Conservation (phyloP, 1,140 invertebrate species). For the Acyrthosiphon pisum region DNA sequence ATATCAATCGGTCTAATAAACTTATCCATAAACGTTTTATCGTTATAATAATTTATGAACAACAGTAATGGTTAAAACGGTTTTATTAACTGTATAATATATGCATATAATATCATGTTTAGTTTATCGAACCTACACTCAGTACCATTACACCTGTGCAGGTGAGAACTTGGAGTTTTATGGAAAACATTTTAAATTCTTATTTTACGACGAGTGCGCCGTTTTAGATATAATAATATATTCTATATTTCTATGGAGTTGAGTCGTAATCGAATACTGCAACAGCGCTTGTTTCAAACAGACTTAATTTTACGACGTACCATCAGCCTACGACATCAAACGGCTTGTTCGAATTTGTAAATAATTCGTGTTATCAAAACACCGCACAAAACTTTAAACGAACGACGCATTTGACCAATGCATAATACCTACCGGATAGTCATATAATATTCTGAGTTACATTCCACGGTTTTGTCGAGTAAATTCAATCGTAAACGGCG, state of each 20-base stretch:
- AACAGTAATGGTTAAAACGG: neutral
- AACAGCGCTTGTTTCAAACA: neutral
- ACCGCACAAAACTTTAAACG: too few species aligned
- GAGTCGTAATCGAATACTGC: neutral
- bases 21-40: neutral
- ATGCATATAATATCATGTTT: neutral
- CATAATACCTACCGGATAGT: too few species aligned
- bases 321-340: neutral
- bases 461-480: neutral
- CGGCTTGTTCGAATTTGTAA: neutral
- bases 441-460: neutral
- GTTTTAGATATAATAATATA: neutral
- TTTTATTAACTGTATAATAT: neutral
- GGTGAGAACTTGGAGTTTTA: neutral
- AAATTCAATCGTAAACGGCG: neutral
- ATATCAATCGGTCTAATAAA: neutral
- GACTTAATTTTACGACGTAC: neutral
- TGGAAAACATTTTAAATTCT: neutral
- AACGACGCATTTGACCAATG: too few species aligned
- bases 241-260: neutral
- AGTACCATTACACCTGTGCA: neutral
- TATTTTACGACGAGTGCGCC: neutral
- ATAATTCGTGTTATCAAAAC: neutral
- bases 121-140: neutral
- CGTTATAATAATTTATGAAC: neutral